phyloP scores from a whole-genome alignment of 2,797 vertebrate genomes.

The Lagocephalus sceleratus region DNA sequence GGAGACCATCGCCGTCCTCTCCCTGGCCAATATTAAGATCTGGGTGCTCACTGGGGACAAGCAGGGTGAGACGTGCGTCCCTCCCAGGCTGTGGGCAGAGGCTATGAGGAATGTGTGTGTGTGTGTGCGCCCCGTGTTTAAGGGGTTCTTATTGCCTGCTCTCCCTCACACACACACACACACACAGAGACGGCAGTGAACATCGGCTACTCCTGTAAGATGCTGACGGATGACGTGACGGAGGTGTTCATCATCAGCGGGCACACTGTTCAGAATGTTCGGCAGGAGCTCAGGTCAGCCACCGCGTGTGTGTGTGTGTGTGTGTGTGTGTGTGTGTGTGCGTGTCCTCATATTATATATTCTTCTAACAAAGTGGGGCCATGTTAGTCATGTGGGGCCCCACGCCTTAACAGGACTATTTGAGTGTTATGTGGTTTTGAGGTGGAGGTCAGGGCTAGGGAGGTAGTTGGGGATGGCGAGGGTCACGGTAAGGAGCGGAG shows the following conservation, averaged over 20 bases:
- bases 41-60: conserved; percentile 97
- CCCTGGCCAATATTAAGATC: conserved; percentile 93
- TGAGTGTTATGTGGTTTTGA: too few species aligned
- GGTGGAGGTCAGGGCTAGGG: too few species aligned
- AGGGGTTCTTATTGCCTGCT: not conserved
- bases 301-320: not conserved
- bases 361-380: too few species aligned
- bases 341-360: too few species aligned
- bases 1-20: conserved; percentile 89
- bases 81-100: too few species aligned
- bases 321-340: too few species aligned
- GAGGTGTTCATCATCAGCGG: conserved; percentile 89
- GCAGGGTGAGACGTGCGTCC: conserved; percentile 78
- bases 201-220: conserved; percentile 95
- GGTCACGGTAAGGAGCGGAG: too few species aligned
- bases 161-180: conserved; percentile 42
- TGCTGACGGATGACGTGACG: conserved; percentile 90
- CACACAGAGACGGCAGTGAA: conserved; percentile 89
- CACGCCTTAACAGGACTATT: too few species aligned
- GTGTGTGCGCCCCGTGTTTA: not conserved
- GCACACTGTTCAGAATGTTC: conserved; percentile 88
- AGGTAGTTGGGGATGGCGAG: too few species aligned
- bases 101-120: too few species aligned
- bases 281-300: conserved; percentile 84
- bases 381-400: too few species aligned